phyloP scores from a whole-genome alignment of 2,888 invertebrate genomes.

The Drosophila meridionalis region DNA sequence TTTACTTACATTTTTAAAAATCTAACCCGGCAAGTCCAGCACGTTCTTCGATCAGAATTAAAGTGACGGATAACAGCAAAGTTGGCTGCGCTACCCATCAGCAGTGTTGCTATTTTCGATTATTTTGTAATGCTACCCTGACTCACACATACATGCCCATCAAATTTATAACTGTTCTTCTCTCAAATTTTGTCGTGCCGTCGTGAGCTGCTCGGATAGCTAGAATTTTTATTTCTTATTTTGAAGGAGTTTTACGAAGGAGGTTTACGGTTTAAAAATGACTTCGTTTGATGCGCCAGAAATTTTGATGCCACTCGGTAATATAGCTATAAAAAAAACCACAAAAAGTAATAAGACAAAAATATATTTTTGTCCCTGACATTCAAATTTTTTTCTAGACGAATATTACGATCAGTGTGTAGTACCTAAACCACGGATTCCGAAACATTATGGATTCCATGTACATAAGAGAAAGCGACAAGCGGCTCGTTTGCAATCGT shows the following conservation, averaged over 20 bases:
- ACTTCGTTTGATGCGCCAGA: slow-evolving; percentile 1
- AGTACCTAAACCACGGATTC: slow-evolving; percentile 43
- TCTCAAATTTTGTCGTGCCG: not conserved
- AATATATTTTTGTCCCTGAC: not conserved
- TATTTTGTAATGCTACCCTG: not conserved
- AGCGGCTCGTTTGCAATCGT: slow-evolving; percentile 50
- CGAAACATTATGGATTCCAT: slow-evolving; percentile 16
- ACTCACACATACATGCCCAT: not conserved
- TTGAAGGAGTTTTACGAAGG: no score
- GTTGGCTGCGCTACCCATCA: slow-evolving; percentile 28
- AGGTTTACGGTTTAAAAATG: slow-evolving; percentile 12
- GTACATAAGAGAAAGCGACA: slow-evolving; percentile 21
- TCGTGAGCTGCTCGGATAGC: not conserved
- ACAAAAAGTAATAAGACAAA: not conserved
- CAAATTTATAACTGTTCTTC: slow-evolving; percentile 49
- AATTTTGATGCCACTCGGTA: slow-evolving; percentile 35
- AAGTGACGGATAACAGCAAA: slow-evolving; percentile 39
- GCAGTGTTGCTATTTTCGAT: slow-evolving; percentile 5
- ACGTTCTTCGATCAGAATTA: not conserved
- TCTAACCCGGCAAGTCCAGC: not conserved
- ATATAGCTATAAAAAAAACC: not conserved
- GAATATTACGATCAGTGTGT: slow-evolving; percentile 47
- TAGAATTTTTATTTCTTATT: not conserved
- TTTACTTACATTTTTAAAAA: slow-evolving; percentile 51
- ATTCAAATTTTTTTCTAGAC: slow-evolving; percentile 30